Conservation (phyloP, 1,140 invertebrate genomes). For the Tetraneura akinire region DNA sequence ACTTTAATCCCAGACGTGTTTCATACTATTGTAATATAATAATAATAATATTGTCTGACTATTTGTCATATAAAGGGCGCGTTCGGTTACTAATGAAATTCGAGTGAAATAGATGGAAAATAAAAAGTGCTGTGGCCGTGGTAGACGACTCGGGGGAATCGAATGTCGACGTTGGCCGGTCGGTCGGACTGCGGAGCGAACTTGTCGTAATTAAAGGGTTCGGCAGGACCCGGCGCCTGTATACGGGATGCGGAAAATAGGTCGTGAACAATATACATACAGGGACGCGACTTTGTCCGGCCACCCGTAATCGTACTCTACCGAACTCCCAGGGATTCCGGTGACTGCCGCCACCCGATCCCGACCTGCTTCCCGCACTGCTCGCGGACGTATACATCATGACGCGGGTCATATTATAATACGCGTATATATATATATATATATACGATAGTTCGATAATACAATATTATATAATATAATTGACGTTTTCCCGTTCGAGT, state of each 20-base stretch:
- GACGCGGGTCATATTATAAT: too few relatives aligned
- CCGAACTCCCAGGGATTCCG: neutral
- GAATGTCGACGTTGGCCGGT: too few relatives aligned
- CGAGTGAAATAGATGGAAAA: slow-evolving; percentile 4
- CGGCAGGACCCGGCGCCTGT: neutral
- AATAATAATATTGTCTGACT: too few relatives aligned
- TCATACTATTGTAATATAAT: too few relatives aligned
- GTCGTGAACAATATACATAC: too few relatives aligned
- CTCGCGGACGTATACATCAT: too few relatives aligned
- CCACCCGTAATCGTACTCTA: slow-evolving; percentile 38
- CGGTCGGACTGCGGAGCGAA: slow-evolving; percentile 6
- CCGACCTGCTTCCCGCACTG: too few relatives aligned
- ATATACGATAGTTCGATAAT: too few relatives aligned
- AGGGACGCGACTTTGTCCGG: slow-evolving; percentile 36
- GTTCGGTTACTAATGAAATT: slow-evolving; percentile 41
- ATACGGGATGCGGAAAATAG: neutral
- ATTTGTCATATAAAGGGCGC: neutral
- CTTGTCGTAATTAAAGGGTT: slow-evolving; percentile 47
- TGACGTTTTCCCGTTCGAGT: neutral
- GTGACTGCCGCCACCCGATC: neutral
- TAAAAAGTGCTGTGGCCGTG: slow-evolving; percentile 12
- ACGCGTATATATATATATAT: too few relatives aligned
- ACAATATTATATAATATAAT: too few relatives aligned
- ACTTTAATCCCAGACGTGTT: neutral
- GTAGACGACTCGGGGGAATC: slow-evolving; percentile 20